These are phyloP conservation scores for Zaprionus tsacasi DNA, from an alignment of 1,140 invertebrate genomes.

Conservation along the genomic window DNA sequence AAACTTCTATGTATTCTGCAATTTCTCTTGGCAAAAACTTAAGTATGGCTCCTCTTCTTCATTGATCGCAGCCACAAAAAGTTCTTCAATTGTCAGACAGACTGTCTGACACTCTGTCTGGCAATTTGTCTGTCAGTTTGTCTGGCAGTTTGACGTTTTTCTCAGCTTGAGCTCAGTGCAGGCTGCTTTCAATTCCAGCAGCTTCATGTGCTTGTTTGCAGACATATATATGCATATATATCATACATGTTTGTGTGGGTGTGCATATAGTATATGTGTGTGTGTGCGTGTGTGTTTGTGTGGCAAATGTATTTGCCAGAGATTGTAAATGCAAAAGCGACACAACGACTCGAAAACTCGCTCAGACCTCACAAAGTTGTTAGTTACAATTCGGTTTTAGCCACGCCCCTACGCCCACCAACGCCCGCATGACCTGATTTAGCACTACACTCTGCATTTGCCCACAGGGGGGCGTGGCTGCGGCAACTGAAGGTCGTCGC, in stretches of 20 bases:
- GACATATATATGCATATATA: conserved; percentile 14
- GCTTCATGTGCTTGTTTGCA: conserved; percentile 27
- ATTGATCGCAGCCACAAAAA: background rate
- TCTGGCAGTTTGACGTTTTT: conserved; percentile 8
- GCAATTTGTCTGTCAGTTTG: conserved; percentile 17
- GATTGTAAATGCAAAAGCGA: conserved; percentile 35
- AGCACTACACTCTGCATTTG: conserved; percentile 41
- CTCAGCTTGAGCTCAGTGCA: conserved; percentile 5
- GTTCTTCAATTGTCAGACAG: conserved; percentile 11
- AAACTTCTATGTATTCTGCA: conserved; percentile 1
- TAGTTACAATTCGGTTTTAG: conserved; percentile 55
- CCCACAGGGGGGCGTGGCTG: background rate
- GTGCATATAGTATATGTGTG: background rate
- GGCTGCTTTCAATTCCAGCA: conserved; percentile 31
- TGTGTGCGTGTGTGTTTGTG: conserved; percentile 8
- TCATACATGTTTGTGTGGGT: background rate
- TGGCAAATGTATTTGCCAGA: conserved; percentile 40
- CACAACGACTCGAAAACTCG: conserved; percentile 33
- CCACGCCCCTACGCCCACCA: conserved; percentile 30
- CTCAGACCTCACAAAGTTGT: conserved; percentile 61
- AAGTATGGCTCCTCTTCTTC: background rate
- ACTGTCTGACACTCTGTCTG: background rate
- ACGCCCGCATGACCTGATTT: conserved; percentile 49
- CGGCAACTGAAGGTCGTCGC: conserved; percentile 43
- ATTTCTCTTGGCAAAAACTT: conserved; percentile 10